Conservation (phyloP, 2,113 vertebrate genomes). For the Nycticebus coucang region DNA sequence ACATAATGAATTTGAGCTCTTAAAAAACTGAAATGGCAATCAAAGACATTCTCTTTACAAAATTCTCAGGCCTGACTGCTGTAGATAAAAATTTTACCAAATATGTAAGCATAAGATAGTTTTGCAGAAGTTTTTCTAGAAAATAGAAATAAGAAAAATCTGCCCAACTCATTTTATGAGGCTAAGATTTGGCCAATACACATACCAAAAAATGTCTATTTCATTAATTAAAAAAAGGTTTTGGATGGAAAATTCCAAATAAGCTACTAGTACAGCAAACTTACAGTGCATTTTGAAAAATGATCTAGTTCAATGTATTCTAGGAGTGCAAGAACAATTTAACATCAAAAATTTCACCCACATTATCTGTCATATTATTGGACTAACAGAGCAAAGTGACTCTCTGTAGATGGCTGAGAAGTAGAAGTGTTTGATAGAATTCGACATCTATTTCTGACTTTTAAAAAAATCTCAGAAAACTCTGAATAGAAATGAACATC, state of each 20-base stretch:
- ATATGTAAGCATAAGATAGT: background rate
- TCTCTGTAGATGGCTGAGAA: background rate
- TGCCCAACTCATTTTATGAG: background rate
- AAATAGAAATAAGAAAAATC: conserved; percentile 4
- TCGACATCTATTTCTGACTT: background rate
- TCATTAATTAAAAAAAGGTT: background rate
- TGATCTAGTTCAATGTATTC: background rate
- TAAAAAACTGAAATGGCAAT: background rate
- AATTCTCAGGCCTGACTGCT: background rate
- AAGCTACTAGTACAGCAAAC: background rate
- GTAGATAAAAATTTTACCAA: background rate
- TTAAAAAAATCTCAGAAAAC: background rate
- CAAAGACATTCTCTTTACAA: background rate
- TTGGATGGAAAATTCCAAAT: background rate
- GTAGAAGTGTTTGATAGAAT: background rate
- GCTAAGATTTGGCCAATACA: background rate
- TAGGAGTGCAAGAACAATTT: background rate
- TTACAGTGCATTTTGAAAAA: background rate
- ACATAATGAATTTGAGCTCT: background rate
- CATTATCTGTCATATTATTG: accelerated
- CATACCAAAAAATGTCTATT: background rate
- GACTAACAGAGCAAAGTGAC: background rate
- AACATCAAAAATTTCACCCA: background rate
- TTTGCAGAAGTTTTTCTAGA: background rate
- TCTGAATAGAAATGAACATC: background rate